phyloP scores from a whole-genome alignment of 2,888 invertebrate species.

The Harmothoe impar region DNA sequence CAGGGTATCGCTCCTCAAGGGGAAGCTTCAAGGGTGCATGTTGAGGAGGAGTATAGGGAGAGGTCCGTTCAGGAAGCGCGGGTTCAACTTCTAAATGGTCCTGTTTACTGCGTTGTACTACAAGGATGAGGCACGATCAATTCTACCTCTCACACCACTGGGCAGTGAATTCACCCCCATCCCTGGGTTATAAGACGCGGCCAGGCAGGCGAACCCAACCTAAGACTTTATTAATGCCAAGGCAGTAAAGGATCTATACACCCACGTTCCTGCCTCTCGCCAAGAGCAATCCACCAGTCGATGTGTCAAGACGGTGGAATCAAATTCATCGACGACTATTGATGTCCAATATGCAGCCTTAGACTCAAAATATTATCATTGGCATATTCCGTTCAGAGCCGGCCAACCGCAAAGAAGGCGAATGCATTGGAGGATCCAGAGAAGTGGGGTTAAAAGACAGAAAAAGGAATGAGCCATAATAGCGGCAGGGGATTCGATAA shows the following conservation, averaged over 20 bases:
- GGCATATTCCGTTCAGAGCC: not conserved
- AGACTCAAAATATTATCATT: not conserved
- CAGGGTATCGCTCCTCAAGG: not conserved
- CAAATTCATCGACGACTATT: not conserved
- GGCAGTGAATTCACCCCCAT: constrained; percentile 10
- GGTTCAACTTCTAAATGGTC: not conserved
- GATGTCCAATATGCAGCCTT: not conserved
- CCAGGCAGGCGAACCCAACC: not conserved
- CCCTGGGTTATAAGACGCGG: not conserved
- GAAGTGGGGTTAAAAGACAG: not conserved
- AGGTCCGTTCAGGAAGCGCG: not conserved
- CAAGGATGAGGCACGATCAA: not conserved
- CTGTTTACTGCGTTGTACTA: constrained; percentile 7
- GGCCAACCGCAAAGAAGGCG: not conserved
- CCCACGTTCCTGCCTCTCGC: not conserved
- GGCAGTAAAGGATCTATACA: not conserved
- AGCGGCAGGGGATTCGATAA: not conserved
- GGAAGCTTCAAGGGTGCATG: not conserved
- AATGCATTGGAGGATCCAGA: not conserved
- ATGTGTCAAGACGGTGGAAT: not conserved
- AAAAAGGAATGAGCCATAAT: not conserved
- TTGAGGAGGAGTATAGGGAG: not conserved
- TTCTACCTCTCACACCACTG: not conserved
- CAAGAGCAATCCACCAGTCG: not conserved
- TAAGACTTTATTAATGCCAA: not conserved